These are phyloP conservation scores for Orchestes rusci DNA, from an alignment of 2,888 invertebrate species.

Conservation along the genomic window DNA sequence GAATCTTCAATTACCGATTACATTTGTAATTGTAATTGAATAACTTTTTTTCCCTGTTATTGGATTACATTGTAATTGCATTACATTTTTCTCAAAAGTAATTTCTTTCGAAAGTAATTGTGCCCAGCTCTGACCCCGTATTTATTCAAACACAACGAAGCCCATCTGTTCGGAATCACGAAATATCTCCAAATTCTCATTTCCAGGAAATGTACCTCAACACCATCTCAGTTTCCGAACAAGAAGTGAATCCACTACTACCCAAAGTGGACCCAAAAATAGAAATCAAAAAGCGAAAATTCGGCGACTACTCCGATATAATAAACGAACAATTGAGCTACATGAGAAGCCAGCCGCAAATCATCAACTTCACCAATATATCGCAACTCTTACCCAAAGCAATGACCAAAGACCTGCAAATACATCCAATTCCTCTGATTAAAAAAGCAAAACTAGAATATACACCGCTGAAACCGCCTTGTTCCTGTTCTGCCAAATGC, in stretches of 20 bases:
- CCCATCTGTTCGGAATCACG: too few relatives aligned
- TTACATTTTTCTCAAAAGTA: too few relatives aligned
- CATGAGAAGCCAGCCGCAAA: neutral
- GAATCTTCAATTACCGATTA: too few relatives aligned
- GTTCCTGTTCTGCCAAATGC: slow-evolving; percentile 12
- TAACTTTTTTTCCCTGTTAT: too few relatives aligned
- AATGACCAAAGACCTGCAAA: neutral
- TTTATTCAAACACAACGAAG: too few relatives aligned
- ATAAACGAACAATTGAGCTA: neutral
- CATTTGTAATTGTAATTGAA: too few relatives aligned
- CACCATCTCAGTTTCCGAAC: slow-evolving; percentile 14
- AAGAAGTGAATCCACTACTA: slow-evolving; percentile 11
- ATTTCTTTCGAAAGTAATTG: too few relatives aligned
- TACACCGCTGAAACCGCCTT: slow-evolving; percentile 16
- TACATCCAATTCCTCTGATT: slow-evolving; percentile 1
- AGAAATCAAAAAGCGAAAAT: slow-evolving; percentile 2
- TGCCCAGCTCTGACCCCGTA: too few relatives aligned
- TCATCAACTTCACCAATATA: neutral
- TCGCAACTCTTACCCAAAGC: slow-evolving; percentile 5
- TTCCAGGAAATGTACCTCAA: slow-evolving; percentile 21
- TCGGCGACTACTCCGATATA: neutral
- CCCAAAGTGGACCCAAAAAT: slow-evolving; percentile 10
- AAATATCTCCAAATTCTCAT: too few relatives aligned
- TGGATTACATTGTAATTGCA: too few relatives aligned
- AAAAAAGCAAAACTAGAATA: slow-evolving; percentile 6